Conservation (phyloP, 2,797 vertebrate species). For the Oreochromis grahami region DNA sequence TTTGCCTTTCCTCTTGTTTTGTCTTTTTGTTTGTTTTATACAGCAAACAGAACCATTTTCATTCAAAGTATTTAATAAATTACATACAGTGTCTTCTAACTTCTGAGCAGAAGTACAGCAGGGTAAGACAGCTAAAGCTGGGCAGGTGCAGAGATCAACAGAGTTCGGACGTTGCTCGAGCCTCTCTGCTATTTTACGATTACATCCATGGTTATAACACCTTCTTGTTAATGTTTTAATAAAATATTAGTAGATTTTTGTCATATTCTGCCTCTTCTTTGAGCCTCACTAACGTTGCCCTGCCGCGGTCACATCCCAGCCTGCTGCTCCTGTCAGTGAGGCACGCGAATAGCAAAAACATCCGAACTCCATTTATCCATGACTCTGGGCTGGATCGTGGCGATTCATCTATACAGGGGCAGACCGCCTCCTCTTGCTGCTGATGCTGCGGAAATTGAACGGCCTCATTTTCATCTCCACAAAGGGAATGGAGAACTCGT, state of each 20-base stretch:
- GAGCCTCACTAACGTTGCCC: conserved; percentile 5
- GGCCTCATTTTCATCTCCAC: conserved; percentile 99
- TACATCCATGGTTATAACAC: neutral
- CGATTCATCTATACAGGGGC: conserved; percentile 75
- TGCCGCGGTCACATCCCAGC: neutral
- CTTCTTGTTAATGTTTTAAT: conserved; percentile 29
- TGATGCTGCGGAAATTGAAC: conserved; percentile 86
- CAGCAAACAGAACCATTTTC: conserved; percentile 71
- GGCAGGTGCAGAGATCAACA: conserved; percentile 22
- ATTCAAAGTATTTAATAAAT: conserved; percentile 71
- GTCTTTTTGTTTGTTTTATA: conserved; percentile 35
- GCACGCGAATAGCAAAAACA: conserved; percentile 19
- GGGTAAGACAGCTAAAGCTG: conserved; percentile 54
- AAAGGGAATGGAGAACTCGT: conserved; percentile 97
- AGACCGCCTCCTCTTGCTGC: conserved; percentile 88
- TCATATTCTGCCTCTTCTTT: neutral
- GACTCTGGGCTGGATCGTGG: conserved; percentile 2
- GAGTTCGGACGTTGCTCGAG: conserved; percentile 38
- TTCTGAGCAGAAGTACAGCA: conserved; percentile 79
- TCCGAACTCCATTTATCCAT: conserved; percentile 45
- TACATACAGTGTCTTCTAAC: conserved; percentile 71
- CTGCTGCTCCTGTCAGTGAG: neutral
- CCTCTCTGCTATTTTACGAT: conserved; percentile 13
- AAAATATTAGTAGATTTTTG: conserved; percentile 48
- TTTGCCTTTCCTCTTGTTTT: conserved; percentile 51